Conservation (phyloP, 2,888 invertebrate species). For the Pammene aurita region DNA sequence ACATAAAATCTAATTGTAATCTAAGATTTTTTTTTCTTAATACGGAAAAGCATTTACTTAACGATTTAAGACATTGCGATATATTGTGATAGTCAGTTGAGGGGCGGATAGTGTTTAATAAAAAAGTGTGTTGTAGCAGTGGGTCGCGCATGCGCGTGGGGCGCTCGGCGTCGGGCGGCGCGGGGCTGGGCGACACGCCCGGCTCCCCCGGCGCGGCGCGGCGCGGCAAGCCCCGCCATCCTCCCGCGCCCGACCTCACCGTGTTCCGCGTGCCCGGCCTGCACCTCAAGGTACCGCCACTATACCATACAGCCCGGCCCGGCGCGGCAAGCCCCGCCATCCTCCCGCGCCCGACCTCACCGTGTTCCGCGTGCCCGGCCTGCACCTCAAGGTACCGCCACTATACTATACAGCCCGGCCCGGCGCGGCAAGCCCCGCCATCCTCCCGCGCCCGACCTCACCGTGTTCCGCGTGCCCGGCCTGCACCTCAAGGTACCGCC, state of each 20-base stretch:
- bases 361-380: conserved; percentile 94
- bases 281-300: conserved; percentile 88
- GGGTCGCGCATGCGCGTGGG: conserved; percentile 87
- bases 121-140: conserved; percentile 45
- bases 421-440: conserved; percentile 44
- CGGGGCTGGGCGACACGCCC: conserved; percentile 53
- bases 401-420: neutral
- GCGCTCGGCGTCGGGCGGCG: conserved; percentile 83
- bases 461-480: conserved; percentile 95
- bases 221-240: conserved; percentile 61
- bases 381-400: conserved; percentile 89
- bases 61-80: too few relatives aligned
- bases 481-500: conserved; percentile 89
- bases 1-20: too few relatives aligned
- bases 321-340: conserved; percentile 72
- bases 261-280: conserved; percentile 96
- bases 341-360: conserved; percentile 89
- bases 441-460: conserved; percentile 87
- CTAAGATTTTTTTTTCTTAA: too few relatives aligned
- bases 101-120: neutral
- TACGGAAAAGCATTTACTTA: too few relatives aligned
- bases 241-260: conserved; percentile 88
- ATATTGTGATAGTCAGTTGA: too few relatives aligned
- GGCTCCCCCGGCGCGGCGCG: conserved; percentile 56
- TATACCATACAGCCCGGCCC: conserved; percentile 42